Base-by-base conservation (phyloP, 2,888 invertebrate genomes). In the Dryococelus australis region DNA sequence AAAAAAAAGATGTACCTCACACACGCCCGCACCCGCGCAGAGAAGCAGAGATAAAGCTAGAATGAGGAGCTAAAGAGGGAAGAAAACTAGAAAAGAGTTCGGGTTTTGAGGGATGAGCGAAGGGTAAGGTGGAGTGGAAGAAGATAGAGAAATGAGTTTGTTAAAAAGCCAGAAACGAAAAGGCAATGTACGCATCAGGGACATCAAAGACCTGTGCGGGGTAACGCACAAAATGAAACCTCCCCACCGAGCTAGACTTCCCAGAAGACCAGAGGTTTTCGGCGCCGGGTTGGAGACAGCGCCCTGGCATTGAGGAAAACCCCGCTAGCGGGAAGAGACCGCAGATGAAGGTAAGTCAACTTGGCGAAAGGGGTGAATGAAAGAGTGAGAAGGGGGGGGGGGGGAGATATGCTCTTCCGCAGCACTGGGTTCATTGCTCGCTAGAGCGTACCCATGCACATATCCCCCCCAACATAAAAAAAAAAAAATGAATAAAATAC, bases 131-230 rank as follows among this genome's bases (percentile, higher is more conserved):
- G 35, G 86, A 84, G 65, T 20, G 87, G 53, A 85, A 85, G 51
- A 65, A 65, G 79, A 85, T 81, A 86, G 88, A 88, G 91, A 92
- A 92, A 92, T 92, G 92, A 92, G 92, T 92, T 92, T 92, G 92
- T 92, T 92, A 92, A 92, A 92, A 92, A 92, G 92, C 92, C 92
- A 92, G 92, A 92, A 92, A 92, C 92, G 91, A 92, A 91, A 91
- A 92, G 92, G 91, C 91, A 83, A 83, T 91, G 91, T 91, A 92
- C 92, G 92, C 92, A 92, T 92, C 92, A 92, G 91, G 90, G 91
- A 92, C 92, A 92, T 92, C 92, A 92, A 92, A 92, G 92, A 26
- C 28, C 20, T 8, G 12, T n/a, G 16, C 65, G 43, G 51, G 84
- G 84, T 84, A 43, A 79, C 84, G 43, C 87, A 84, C 84, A 85